Evolutionary conservation across 2,888 invertebrate species (phyloP).

Genomic region (Panopea generosa): DNA sequence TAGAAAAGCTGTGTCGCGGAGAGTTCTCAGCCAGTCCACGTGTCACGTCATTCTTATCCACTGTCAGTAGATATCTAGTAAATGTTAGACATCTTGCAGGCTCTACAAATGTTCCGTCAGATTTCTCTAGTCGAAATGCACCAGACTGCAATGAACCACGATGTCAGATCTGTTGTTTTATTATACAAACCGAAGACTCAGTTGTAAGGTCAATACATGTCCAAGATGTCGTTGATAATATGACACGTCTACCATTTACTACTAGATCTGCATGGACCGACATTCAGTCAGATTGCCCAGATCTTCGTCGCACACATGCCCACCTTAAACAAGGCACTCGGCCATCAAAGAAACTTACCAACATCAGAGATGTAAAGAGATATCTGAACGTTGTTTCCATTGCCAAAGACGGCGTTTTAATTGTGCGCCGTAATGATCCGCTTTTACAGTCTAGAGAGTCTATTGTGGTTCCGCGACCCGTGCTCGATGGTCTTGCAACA

Average conservation of each 20-base stretch:
- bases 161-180: constrained; percentile 62
- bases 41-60: constrained; percentile 58
- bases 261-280: constrained; percentile 57
- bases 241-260: constrained; percentile 44
- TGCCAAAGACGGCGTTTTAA: too few relatives aligned
- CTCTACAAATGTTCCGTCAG: constrained; percentile 38
- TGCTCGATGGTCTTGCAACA: too few relatives aligned
- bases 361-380: too few relatives aligned
- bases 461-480: constrained; percentile 58
- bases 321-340: constrained; percentile 59
- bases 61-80: constrained; percentile 47
- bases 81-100: constrained; percentile 28
- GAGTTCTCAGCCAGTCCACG: constrained; percentile 64
- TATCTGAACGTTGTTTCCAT: too few relatives aligned
- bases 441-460: too few relatives aligned
- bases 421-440: too few relatives aligned
- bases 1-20: constrained; percentile 59
- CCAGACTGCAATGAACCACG: constrained; percentile 46
- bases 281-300: too few relatives aligned
- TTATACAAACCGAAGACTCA: constrained; percentile 49
- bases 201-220: too few relatives aligned
- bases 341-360: too few relatives aligned
- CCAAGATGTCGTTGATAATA: constrained; percentile 22
- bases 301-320: constrained; percentile 61
- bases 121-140: constrained; percentile 60